phyloP scores from a whole-genome alignment of 2,797 vertebrate genomes.

The Platyrinchus mystaceus region DNA sequence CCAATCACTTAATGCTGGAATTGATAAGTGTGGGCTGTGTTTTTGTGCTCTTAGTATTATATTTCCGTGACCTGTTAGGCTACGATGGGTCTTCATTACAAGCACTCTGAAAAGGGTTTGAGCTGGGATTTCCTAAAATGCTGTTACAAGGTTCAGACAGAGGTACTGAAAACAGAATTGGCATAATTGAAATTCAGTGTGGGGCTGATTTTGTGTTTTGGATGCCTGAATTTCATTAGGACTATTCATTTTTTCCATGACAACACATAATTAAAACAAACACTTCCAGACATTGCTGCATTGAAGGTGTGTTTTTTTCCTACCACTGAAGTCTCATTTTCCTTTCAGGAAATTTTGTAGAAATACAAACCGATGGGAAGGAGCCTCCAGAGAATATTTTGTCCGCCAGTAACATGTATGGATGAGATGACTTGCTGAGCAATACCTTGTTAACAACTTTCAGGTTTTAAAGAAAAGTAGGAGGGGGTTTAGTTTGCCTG shows the following conservation, averaged over 20 bases:
- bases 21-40: not conserved
- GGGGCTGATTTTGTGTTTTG: not conserved
- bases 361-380: not conserved
- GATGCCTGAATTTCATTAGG: not conserved
- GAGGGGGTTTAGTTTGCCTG: not conserved
- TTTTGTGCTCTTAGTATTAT: not conserved
- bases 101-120: not conserved
- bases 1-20: not conserved
- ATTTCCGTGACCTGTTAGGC: not conserved
- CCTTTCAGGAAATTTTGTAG: not conserved
- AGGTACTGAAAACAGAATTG: not conserved
- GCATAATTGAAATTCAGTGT: not conserved
- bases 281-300: not conserved
- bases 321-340: not conserved
- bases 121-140: not conserved
- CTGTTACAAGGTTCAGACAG: not conserved
- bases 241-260: not conserved
- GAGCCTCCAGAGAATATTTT: conserved; percentile 15
- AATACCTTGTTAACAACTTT: conserved; percentile 27
- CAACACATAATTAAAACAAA: not conserved
- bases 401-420: not conserved
- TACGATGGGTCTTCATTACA: not conserved
- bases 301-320: not conserved
- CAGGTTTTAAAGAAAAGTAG: conserved; percentile 17
- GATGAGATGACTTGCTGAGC: conserved; percentile 33